Base-by-base conservation (phyloP, 2,888 invertebrate genomes). In the Amorpha juglandis region DNA sequence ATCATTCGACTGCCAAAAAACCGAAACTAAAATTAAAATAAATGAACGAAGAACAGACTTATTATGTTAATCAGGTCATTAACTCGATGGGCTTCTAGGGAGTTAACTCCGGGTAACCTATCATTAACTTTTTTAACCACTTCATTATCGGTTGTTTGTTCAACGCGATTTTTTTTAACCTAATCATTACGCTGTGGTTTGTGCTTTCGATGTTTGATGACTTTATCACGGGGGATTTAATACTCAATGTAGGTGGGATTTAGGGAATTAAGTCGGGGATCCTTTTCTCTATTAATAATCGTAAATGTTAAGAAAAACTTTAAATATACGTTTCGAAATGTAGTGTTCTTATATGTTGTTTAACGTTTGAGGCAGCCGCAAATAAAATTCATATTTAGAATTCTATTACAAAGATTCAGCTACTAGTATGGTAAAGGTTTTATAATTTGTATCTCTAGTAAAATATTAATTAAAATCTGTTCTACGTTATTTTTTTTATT, bases 1-100 rank as follows among this genome's bases (percentile, higher is more conserved):
- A 58, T 58, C 42, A 58, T 58, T 58, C 8, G 38, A 11, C 38
- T 11, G 58, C 50, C 9, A 38, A 58, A 71, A 72, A 77, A 70
- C 55, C 64, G 64, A 67, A 64, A 68, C 68, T 74, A 72, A 78
- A 76, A 77, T 76, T 71, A 79, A 81, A 77, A 79, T 76, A 75
- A 74, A 71, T 80, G 77, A 79, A 78, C 76, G 69, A 75, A 71
- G 74, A 80, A 77, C 74, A 77, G 74, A 77, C 72, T 73, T 82
- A 84, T 88, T 89, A 90, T 88, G 84, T 77, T 85, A 88, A 89
- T 88, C 82, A 69, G 78, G 71, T 78, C 74, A 86, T 86, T 86
- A 85, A 80, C 72, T 77, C 78, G 77, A 84, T 84, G 80, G 84
- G 85, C 83, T 86, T 84, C 84, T 78, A 84, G 74, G 77, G 78